Percentiles rank a stretch among this genome's conserved stretches.
Conservation (phyloP, 2,888 invertebrate genomes). For the Amiota mariae region DNA sequence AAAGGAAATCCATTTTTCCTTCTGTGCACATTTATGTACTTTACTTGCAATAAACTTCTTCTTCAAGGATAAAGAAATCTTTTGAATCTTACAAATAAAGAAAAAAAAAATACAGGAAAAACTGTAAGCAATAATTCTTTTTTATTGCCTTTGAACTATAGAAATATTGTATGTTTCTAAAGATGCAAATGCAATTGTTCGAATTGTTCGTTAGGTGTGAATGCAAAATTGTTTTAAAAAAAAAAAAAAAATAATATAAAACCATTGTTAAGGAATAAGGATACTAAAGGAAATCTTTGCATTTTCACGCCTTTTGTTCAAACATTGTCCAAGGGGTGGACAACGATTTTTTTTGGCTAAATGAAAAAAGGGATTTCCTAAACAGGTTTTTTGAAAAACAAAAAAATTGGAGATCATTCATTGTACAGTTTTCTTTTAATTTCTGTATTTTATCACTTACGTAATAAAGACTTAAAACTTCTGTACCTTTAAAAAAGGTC, state of each 20-base stretch:
- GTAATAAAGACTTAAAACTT: too few relatives aligned
- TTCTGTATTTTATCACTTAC: too few relatives aligned
- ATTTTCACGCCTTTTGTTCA: too few relatives aligned
- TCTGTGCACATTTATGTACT: not conserved
- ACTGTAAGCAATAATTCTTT: conserved; percentile 17
- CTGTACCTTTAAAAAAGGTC: too few relatives aligned
- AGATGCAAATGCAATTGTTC: not conserved
- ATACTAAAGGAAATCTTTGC: too few relatives aligned
- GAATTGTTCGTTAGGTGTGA: not conserved
- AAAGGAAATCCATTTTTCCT: not conserved
- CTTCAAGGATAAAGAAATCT: conserved; percentile 33
- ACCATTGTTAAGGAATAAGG: conserved; percentile 19
- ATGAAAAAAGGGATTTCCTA: too few relatives aligned
- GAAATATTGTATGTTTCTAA: not conserved
- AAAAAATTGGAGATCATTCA: too few relatives aligned
- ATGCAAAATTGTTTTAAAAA: not conserved
- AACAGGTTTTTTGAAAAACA: too few relatives aligned
- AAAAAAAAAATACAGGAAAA: not conserved
- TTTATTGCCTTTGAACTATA: conserved; percentile 17
- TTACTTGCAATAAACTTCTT: conserved; percentile 21
- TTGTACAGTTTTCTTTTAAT: too few relatives aligned
- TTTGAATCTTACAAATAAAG: conserved; percentile 1
- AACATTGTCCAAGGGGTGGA: too few relatives aligned
- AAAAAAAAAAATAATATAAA: conserved; percentile 34
- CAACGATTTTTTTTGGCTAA: too few relatives aligned